A percentile compares a stretch with the other conserved stretches of the same genome.
phyloP scores from a whole-genome alignment of 37 sponge, comb jelly and placozoan genomes.

The Ianthella basta region DNA sequence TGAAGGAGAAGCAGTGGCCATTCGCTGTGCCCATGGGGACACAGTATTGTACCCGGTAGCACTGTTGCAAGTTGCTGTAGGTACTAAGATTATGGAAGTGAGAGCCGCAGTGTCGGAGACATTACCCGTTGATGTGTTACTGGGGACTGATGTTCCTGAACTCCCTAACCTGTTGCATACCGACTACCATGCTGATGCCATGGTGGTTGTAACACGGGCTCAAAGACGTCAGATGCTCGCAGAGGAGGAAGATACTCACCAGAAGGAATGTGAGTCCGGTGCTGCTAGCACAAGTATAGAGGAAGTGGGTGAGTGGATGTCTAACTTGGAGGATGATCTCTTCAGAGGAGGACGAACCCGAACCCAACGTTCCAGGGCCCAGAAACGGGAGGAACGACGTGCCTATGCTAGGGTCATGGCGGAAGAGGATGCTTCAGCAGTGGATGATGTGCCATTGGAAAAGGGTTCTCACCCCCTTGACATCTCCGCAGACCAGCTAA shows the following conservation, averaged over 20 bases:
- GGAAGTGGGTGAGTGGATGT: neutral
- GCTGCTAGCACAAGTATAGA: too few relatives aligned
- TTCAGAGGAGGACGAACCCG: conserved; percentile 2
- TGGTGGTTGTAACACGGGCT: neutral
- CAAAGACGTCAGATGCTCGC: too few relatives aligned
- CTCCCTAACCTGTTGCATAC: too few relatives aligned
- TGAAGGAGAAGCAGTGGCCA: conserved; percentile 28
- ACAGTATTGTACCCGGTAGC: conserved; percentile 33
- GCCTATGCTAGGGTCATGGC: too few relatives aligned
- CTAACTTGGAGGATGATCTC: conserved; percentile 21
- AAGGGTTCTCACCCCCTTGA: neutral
- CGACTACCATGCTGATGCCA: neutral
- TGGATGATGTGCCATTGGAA: neutral
- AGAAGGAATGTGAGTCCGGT: too few relatives aligned
- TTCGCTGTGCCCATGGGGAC: conserved; percentile 47
- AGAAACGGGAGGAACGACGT: neutral
- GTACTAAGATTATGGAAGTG: neutral
- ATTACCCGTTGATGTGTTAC: conserved; percentile 36
- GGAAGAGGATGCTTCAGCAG: too few relatives aligned
- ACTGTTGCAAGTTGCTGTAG: conserved; percentile 27
- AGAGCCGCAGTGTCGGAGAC: conserved; percentile 23
- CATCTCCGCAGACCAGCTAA: conserved; percentile 22
- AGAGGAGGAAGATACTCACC: too few relatives aligned
- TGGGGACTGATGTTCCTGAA: conserved; percentile 39
- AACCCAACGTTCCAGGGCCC: conserved; percentile 4